phyloP scores from a whole-genome alignment of 2,888 invertebrate genomes.

The Cheiracanthium punctorium region DNA sequence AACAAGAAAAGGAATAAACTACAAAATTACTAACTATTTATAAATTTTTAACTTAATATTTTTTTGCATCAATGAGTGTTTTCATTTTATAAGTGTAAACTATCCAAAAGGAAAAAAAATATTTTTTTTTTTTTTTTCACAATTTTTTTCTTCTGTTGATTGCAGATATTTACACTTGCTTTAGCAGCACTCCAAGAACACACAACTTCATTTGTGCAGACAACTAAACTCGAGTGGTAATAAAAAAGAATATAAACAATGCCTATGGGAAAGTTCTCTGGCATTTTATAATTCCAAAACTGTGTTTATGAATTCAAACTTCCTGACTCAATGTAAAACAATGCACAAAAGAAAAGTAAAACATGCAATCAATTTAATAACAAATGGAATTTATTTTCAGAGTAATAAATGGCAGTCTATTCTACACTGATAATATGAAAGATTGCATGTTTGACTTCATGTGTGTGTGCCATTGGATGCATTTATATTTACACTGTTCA shows the following conservation, averaged over 20 bases:
- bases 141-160: background rate
- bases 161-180: constrained; percentile 35
- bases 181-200: constrained; percentile 21
- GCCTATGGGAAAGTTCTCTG: background rate
- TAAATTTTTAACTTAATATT: constrained; percentile 60
- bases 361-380: background rate
- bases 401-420: background rate
- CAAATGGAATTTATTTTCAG: constrained; percentile 6
- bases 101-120: constrained; percentile 51
- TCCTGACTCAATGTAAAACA: background rate
- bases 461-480: background rate
- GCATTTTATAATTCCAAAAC: background rate
- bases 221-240: constrained; percentile 49
- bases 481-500: background rate
- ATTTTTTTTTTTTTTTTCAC: constrained; percentile 7
- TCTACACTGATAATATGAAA: background rate
- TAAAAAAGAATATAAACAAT: background rate
- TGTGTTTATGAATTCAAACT: background rate
- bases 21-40: constrained; percentile 68
- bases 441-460: background rate
- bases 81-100: constrained; percentile 44
- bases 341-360: background rate
- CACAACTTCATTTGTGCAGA: constrained; percentile 57
- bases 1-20: constrained; percentile 67
- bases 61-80: constrained; percentile 33